Conservation (phyloP, 2,888 invertebrate species). For the Cryptophagus acutangulus region DNA sequence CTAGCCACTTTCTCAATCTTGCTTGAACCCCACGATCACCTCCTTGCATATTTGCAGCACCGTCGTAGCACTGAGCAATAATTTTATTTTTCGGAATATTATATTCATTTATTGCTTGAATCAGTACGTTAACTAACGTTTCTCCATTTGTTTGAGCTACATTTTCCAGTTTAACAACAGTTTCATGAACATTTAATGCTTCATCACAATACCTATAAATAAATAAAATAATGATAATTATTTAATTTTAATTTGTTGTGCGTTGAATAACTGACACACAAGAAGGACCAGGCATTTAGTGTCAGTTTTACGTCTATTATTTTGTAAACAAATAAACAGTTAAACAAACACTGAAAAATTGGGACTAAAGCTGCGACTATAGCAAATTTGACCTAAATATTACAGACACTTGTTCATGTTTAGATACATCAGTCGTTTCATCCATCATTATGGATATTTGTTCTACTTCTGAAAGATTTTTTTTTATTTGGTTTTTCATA, state of each 20-base stretch:
- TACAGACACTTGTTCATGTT: slow-evolving; percentile 1
- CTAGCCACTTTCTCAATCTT: neutral
- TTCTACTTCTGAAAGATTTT: neutral
- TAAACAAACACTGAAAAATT: too few relatives aligned
- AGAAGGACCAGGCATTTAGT: too few relatives aligned
- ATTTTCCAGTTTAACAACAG: neutral
- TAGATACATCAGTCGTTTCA: slow-evolving; percentile 1
- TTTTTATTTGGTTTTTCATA: slow-evolving; percentile 1
- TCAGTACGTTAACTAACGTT: neutral
- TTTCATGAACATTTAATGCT: neutral
- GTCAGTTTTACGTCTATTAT: too few relatives aligned
- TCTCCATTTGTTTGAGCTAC: neutral
- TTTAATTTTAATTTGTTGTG: too few relatives aligned
- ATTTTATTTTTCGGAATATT: neutral
- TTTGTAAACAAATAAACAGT: too few relatives aligned
- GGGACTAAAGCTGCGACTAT: too few relatives aligned
- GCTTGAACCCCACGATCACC: neutral
- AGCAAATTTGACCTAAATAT: neutral
- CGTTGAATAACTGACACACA: too few relatives aligned
- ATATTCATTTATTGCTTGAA: neutral
- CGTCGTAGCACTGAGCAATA: slow-evolving; percentile 1
- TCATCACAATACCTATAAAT: neutral
- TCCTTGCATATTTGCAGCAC: slow-evolving; percentile 2
- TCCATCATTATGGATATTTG: neutral
- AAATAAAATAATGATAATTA: too few relatives aligned